These are phyloP conservation scores for Yponomeuta evonymella DNA, from an alignment of 2,888 invertebrate species.

Conservation along the genomic window DNA sequence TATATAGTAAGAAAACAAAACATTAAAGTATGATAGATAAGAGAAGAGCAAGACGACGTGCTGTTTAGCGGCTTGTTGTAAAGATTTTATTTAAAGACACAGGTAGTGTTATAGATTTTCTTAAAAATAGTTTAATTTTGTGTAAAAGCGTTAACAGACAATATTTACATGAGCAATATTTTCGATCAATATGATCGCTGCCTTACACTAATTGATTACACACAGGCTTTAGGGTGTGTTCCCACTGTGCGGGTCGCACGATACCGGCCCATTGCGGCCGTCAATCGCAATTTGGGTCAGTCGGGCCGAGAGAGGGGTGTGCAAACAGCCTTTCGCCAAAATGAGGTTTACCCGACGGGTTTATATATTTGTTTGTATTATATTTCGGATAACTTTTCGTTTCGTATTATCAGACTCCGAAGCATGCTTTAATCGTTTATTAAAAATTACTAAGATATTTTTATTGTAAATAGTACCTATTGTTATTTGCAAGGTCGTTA, in stretches of 20 bases:
- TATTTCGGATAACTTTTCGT: background rate
- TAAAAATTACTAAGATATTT: slow-evolving; percentile 19
- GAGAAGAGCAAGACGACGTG: no score
- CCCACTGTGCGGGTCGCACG: slow-evolving; percentile 4
- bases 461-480: slow-evolving; percentile 11
- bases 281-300: slow-evolving; percentile 20
- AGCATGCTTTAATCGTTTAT: slow-evolving; percentile 17
- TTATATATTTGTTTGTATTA: background rate
- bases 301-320: background rate
- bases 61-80: no score
- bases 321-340: slow-evolving; percentile 6
- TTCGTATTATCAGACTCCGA: slow-evolving; percentile 17
- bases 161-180: background rate
- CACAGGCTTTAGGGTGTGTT: slow-evolving; percentile 19
- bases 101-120: no score
- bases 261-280: background rate
- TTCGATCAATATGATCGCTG: background rate
- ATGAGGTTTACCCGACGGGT: background rate
- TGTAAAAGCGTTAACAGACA: no score
- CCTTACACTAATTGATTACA: slow-evolving; percentile 10
- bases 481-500: background rate
- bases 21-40: no score
- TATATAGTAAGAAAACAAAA: no score
- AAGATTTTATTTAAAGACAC: no score
- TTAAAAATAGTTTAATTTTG: no score